Percentiles rank a stretch among this genome's conserved stretches.
phyloP scores from a whole-genome alignment of 2,113 vertebrate genomes.

The Oryzias woworae region DNA sequence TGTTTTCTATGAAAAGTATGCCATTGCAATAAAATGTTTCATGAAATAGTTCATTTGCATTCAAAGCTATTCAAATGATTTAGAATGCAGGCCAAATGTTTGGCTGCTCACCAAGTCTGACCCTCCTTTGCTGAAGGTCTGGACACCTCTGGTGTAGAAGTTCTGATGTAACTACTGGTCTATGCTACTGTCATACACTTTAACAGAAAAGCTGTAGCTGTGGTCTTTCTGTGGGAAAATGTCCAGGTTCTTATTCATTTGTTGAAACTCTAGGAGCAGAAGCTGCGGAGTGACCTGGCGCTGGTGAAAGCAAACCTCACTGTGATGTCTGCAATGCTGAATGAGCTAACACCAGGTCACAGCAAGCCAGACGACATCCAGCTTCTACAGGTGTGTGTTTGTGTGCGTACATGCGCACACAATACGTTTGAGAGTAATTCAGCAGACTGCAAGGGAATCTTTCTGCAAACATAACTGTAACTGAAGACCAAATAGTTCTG shows the following conservation, averaged over 20 bases:
- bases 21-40: no score
- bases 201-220: background rate
- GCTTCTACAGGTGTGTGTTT: slow-evolving; percentile 83
- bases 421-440: background rate
- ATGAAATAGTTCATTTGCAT: no score
- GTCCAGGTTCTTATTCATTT: background rate
- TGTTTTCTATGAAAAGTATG: no score
- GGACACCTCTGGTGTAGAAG: no score
- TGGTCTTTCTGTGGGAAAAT: background rate
- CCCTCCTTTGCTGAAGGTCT: no score
- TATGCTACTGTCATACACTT: no score
- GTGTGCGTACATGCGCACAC: background rate
- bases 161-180: no score
- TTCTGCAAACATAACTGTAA: background rate
- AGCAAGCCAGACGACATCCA: slow-evolving; percentile 82
- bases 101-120: no score
- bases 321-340: slow-evolving; percentile 96
- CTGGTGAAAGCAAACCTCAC: slow-evolving; percentile 90
- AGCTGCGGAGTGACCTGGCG: slow-evolving; percentile 87
- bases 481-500: no score
- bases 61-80: no score
- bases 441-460: background rate
- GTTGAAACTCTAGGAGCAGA: slow-evolving; percentile 76
- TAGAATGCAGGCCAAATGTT: no score
- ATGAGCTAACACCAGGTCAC: slow-evolving; percentile 85